Percentiles rank a stretch among this genome's conserved stretches.
phyloP scores from a whole-genome alignment of 1,140 invertebrate species.

The Delia radicum region DNA sequence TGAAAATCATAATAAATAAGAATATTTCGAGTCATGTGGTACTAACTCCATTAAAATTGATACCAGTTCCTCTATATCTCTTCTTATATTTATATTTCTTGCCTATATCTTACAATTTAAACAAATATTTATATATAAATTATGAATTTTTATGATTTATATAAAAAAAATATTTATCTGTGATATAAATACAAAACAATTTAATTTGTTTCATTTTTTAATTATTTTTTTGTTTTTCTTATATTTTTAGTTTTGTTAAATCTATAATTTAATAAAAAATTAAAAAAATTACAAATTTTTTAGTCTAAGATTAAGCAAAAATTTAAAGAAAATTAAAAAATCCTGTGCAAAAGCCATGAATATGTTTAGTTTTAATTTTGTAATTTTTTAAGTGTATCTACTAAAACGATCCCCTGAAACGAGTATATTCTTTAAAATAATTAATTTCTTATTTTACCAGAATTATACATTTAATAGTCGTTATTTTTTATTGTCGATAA shows the following conservation, averaged over 20 bases:
- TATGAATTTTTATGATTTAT: background rate
- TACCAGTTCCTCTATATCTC: too few relatives aligned
- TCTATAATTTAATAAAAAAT: constrained; percentile 3
- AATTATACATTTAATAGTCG: background rate
- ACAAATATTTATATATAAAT: constrained; percentile 12
- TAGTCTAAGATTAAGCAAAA: background rate
- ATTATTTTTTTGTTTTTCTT: background rate
- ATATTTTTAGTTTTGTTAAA: constrained; percentile 14
- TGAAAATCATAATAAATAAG: too few relatives aligned
- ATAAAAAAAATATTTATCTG: constrained; percentile 13
- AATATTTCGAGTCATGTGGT: too few relatives aligned
- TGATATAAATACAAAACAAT: constrained; percentile 9
- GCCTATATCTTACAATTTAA: background rate
- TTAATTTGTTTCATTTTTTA: background rate
- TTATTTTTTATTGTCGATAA: background rate
- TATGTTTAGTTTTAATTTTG: background rate
- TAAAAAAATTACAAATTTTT: background rate
- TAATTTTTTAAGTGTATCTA: too few relatives aligned
- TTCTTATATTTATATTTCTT: too few relatives aligned
- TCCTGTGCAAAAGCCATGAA: background rate
- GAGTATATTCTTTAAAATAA: too few relatives aligned
- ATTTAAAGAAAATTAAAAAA: background rate
- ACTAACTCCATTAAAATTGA: too few relatives aligned
- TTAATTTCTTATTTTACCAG: background rate
- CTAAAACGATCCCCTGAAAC: too few relatives aligned